Percentiles rank a stretch among this genome's conserved stretches.
These are phyloP conservation scores for Alauda arvensis DNA, from an alignment of 2,797 vertebrate species.

Conservation along the genomic window DNA sequence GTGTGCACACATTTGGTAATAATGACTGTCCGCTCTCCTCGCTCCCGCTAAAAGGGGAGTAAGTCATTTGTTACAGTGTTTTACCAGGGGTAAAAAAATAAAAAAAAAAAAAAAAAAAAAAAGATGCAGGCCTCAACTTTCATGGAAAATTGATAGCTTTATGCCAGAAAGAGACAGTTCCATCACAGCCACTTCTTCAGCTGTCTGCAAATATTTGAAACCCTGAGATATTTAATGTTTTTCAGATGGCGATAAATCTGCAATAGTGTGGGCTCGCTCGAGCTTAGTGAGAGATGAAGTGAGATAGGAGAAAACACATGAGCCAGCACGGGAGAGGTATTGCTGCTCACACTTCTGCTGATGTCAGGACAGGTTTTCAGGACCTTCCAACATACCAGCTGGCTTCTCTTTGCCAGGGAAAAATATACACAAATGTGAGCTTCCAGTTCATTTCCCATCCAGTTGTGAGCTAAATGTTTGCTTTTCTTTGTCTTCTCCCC, in stretches of 20 bases:
- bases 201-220: constrained; percentile 68
- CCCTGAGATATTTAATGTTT: constrained; percentile 63
- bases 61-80: constrained; percentile 47
- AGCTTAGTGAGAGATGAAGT: constrained; percentile 66
- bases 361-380: constrained; percentile 55
- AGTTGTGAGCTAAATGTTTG: constrained; percentile 33
- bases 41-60: constrained; percentile 18
- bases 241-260: constrained; percentile 66
- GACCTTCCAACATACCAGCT: constrained; percentile 22
- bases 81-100: constrained; percentile 39
- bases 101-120: background rate
- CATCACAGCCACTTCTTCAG: constrained; percentile 66
- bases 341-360: constrained; percentile 50
- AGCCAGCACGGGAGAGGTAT: constrained; percentile 28
- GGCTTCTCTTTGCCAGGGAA: background rate
- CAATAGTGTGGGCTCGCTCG: background rate
- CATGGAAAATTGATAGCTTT: constrained; percentile 65
- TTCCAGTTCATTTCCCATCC: constrained; percentile 42
- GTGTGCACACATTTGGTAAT: constrained; percentile 50
- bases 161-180: constrained; percentile 66
- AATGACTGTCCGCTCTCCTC: constrained; percentile 37
- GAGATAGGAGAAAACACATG: constrained; percentile 60
- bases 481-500: background rate
- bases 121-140: constrained; percentile 13
- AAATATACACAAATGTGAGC: background rate